A percentile compares a stretch with the other conserved stretches of the same genome.
These are phyloP conservation scores for Noctua comes DNA, from an alignment of 2,888 invertebrate species.

Conservation along the genomic window DNA sequence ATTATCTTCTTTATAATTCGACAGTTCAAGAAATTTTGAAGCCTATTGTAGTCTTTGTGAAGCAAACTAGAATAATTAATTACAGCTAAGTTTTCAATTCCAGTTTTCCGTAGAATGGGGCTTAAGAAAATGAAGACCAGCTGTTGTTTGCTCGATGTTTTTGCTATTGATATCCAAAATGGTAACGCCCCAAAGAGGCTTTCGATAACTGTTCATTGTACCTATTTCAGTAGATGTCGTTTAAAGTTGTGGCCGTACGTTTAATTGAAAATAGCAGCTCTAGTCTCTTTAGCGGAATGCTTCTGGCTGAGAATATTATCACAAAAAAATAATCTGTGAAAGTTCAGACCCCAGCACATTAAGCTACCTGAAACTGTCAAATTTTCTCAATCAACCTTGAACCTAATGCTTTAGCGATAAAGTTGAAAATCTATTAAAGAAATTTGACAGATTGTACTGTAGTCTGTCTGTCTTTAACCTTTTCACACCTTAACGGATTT, in stretches of 20 bases:
- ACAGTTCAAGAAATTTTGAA: not conserved
- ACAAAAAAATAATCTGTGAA: not conserved
- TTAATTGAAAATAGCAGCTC: not conserved
- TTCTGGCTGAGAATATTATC: not conserved
- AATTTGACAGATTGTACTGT: too few relatives aligned
- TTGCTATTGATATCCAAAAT: conserved; percentile 1
- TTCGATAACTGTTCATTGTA: not conserved
- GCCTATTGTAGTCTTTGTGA: not conserved
- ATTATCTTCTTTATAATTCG: not conserved
- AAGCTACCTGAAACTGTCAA: too few relatives aligned
- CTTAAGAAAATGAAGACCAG: not conserved
- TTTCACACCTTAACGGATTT: not conserved
- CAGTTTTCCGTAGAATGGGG: too few relatives aligned
- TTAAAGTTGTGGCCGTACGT: not conserved
- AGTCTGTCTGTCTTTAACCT: not conserved
- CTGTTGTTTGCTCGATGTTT: not conserved
- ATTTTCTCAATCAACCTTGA: too few relatives aligned
- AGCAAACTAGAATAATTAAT: conserved; percentile 10
- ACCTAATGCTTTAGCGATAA: too few relatives aligned
- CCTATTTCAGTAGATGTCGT: not conserved
- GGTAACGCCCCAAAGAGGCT: not conserved
- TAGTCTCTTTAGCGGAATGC: not conserved
- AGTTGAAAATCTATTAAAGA: too few relatives aligned
- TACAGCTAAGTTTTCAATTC: not conserved
- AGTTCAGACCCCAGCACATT: too few relatives aligned